Base-by-base conservation (phyloP, 1,140 invertebrate species). In the Drosophila lacertosa region DNA sequence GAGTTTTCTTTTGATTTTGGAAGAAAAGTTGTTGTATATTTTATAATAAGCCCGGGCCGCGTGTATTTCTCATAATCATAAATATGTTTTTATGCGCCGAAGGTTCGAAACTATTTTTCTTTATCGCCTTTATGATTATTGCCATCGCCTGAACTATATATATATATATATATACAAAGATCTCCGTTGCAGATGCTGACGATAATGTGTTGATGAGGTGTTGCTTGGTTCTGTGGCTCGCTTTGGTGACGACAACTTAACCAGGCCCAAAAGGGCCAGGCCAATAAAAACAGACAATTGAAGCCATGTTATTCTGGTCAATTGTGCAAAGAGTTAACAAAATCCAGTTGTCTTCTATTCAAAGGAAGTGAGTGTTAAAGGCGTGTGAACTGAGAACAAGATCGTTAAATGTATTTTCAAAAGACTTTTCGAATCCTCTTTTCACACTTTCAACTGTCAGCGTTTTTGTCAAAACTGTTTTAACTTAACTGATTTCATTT, bases 131-230 rank as follows among this genome's bases (percentile, higher is more conserved):
- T 58, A 76, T 77, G 75, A 69, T 73, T 71, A 64, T 22, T 13
- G 53, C 62, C 50, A 70, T 65, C 45, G 10, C n/a, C 15, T 54
- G 53, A 53, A 69, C 40, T 33, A 54, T 55, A 62, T 62, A 47
- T 22, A 57, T 62, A 53, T 35, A 53, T 42, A 37, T 40, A 5
- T 22, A 32, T 20, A 2, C 9, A 10, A 40, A 33, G 16, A n/a
- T n/a, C n/a, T n/a, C 9, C 1, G 11, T 44, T 2, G 40, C 33
- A 54, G 66, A 76, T 80, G 66, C 70, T 80, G 70, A 76, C 88
- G 77, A 77, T 88, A 86, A 86, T 86, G 81, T 86, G 81, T 86
- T 86, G 81, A 86, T 86, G 81, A 86, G 81, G 81, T 86, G 81
- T 77, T 77, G 82, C 80, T 81, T 81, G 72, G 81, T 86, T 76